A percentile compares a stretch with the other conserved stretches of the same genome.
Evolutionary conservation across 2,888 invertebrate genomes (phyloP).

Genomic region (Fissipunctia ypsillon): DNA sequence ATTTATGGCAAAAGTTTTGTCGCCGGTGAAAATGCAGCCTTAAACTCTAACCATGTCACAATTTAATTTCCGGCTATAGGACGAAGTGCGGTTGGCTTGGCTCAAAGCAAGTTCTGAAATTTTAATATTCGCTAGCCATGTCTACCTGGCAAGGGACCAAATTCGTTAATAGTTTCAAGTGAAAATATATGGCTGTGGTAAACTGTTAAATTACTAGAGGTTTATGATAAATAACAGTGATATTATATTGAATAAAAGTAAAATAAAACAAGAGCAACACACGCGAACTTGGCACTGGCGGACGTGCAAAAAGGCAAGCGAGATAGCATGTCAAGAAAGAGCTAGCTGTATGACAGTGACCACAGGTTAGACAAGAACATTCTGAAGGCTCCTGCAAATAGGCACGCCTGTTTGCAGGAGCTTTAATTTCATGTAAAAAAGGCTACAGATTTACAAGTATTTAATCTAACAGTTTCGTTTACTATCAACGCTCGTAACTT

Average conservation of each 20-base stretch:
- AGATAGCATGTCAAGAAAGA: neutral
- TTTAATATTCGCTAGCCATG: conserved; percentile 39
- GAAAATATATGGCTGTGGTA: conserved; percentile 31
- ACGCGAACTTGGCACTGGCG: neutral
- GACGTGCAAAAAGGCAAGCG: neutral
- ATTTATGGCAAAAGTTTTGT: conserved; percentile 14
- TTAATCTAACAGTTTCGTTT: neutral
- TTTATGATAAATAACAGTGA: neutral
- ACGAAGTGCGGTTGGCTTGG: conserved; percentile 5
- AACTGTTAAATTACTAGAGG: neutral
- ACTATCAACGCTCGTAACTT: conserved; percentile 38
- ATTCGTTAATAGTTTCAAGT: conserved; percentile 25
- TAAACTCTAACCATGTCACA: conserved; percentile 2
- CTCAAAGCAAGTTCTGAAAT: conserved; percentile 23
- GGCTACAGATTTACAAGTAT: neutral
- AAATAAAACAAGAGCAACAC: neutral
- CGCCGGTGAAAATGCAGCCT: conserved; percentile 13
- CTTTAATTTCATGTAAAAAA: neutral
- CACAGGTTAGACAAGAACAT: neutral
- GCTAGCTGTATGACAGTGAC: neutral
- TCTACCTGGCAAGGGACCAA: conserved; percentile 56
- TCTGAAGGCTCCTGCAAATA: too few relatives aligned
- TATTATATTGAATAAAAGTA: neutral
- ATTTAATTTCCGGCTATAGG: conserved; percentile 27
- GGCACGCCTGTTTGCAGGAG: too few relatives aligned